Percentiles rank a stretch among this genome's conserved stretches.
phyloP scores from a whole-genome alignment of 2,888 invertebrate species.

The Amblyjoppa proteus region DNA sequence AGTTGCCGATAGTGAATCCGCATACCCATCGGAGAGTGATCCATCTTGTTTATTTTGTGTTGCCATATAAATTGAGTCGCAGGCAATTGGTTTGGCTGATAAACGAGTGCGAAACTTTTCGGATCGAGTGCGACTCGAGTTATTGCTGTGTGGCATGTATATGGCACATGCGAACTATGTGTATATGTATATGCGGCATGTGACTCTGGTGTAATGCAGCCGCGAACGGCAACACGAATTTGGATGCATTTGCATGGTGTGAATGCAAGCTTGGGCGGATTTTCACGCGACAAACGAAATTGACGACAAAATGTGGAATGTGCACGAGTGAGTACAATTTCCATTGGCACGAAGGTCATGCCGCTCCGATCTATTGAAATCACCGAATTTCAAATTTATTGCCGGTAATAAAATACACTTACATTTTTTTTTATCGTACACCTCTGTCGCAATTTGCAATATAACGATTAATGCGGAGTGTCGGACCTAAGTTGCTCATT shows the following conservation, averaged over 20 bases:
- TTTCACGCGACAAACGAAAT: background rate
- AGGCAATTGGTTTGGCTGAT: constrained; percentile 38
- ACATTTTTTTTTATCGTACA: background rate
- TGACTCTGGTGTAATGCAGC: constrained; percentile 2
- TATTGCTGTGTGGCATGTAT: background rate
- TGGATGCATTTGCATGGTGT: background rate
- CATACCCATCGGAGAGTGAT: constrained; percentile 8
- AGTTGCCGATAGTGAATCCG: constrained; percentile 7
- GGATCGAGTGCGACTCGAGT: constrained; percentile 36
- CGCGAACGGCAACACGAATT: constrained; percentile 30
- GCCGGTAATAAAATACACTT: background rate
- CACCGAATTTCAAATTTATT: background rate
- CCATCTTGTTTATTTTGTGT: constrained; percentile 33
- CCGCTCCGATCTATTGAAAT: background rate
- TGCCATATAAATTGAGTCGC: constrained; percentile 42
- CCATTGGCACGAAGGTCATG: background rate
- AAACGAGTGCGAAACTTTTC: constrained; percentile 44
- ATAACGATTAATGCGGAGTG: background rate
- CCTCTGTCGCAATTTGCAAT: background rate
- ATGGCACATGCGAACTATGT: background rate
- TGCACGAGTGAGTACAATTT: background rate
- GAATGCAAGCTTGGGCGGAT: background rate
- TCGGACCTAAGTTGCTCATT: background rate
- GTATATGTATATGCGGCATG: background rate
- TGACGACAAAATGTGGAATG: constrained; percentile 1